phyloP scores from a whole-genome alignment of 2,888 invertebrate species.

The Cancer borealis region DNA sequence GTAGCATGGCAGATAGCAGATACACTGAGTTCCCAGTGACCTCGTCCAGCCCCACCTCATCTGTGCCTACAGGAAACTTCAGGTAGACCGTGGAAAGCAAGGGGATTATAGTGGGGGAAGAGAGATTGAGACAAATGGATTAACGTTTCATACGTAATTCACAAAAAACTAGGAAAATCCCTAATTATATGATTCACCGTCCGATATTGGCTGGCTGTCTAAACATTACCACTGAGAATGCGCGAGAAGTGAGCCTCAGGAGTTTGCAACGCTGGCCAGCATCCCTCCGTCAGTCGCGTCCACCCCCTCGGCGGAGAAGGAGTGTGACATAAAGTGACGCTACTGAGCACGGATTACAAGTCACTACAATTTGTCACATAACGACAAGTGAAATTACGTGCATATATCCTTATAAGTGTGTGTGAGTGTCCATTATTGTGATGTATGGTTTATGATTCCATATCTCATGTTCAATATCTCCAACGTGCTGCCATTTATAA shows the following conservation, averaged over 20 bases:
- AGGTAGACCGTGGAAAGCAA: not conserved
- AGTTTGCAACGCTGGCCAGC: not conserved
- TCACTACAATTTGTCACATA: not conserved
- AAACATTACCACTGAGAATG: conserved; percentile 32
- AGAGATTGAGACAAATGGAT: not conserved
- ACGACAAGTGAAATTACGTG: not conserved
- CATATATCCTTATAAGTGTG: not conserved
- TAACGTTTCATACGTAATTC: not conserved
- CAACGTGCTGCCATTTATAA: conserved; percentile 26
- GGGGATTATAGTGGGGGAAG: not conserved
- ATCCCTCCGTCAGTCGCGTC: conserved; percentile 17
- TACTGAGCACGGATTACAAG: not conserved
- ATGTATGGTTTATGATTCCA: too few species aligned
- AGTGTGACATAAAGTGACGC: not conserved
- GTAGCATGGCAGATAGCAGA: too few species aligned
- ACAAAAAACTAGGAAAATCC: not conserved
- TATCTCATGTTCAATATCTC: not conserved
- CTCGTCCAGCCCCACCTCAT: not conserved
- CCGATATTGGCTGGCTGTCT: not conserved
- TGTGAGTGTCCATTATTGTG: not conserved
- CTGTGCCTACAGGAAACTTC: too few species aligned
- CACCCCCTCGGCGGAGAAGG: conserved; percentile 26
- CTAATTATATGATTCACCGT: not conserved
- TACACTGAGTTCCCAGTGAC: not conserved
- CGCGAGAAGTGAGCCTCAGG: not conserved